Evolutionary conservation across 2,113 vertebrate genomes (phyloP).

Genomic region (Tetrao urogallus): DNA sequence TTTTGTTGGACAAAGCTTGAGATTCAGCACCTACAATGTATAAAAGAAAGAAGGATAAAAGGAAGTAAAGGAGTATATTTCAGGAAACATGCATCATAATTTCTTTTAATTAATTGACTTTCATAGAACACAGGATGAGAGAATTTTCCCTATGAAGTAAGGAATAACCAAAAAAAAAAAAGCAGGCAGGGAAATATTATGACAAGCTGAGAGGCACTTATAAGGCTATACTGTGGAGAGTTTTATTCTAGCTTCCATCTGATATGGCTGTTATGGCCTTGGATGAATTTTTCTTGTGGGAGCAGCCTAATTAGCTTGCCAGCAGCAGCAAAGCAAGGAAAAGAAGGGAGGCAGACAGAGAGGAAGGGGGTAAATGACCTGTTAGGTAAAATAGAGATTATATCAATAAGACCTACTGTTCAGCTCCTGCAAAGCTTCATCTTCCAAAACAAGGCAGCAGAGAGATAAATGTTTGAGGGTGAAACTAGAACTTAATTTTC

Average conservation of each 20-base stretch:
- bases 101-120: slow-evolving; percentile 46
- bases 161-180: slow-evolving; percentile 2
- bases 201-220: slow-evolving; percentile 41
- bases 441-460: slow-evolving; percentile 54
- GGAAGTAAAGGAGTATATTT: slow-evolving; percentile 22
- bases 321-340: slow-evolving; percentile 31
- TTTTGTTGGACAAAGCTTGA: slow-evolving; percentile 6
- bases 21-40: neutral
- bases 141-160: slow-evolving; percentile 4
- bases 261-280: slow-evolving; percentile 43
- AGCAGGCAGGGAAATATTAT: slow-evolving; percentile 27
- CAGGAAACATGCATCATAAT: slow-evolving; percentile 7
- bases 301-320: slow-evolving; percentile 67
- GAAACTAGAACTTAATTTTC: slow-evolving; percentile 61
- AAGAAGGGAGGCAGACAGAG: neutral
- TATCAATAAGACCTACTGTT: slow-evolving; percentile 60
- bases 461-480: slow-evolving; percentile 40
- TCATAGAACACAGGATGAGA: neutral
- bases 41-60: slow-evolving; percentile 27
- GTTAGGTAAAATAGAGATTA: slow-evolving; percentile 39
- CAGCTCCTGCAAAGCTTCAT: slow-evolving; percentile 29
- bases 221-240: neutral
- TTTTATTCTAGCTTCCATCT: slow-evolving; percentile 64
- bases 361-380: slow-evolving; percentile 49
- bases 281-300: slow-evolving; percentile 67